These are phyloP conservation scores for Marcusenius ussheri DNA, from an alignment of 2,113 vertebrate species.

Conservation along the genomic window DNA sequence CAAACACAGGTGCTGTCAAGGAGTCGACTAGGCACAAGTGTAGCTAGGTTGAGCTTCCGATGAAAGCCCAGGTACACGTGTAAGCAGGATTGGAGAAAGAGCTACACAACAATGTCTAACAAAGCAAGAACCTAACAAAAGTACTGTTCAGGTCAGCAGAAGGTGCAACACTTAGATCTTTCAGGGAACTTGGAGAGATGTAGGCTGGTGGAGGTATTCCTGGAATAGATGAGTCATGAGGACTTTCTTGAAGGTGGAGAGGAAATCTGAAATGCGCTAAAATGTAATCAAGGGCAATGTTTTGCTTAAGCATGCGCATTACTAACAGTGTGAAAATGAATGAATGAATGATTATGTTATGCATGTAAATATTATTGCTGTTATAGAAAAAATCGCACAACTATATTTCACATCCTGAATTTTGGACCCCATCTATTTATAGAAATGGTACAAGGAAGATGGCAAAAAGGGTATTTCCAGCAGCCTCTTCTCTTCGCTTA, in stretches of 20 bases:
- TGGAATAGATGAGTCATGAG: not conserved
- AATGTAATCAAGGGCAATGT: not conserved
- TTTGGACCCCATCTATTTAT: not conserved
- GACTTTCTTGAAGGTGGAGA: not conserved
- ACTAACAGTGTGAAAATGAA: not conserved
- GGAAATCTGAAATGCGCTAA: not conserved
- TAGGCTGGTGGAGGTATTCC: not conserved
- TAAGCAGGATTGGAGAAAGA: not conserved
- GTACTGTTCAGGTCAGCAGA: not conserved
- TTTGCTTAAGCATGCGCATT: not conserved
- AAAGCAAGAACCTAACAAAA: not conserved
- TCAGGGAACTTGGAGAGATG: not conserved
- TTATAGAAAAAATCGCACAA: not conserved
- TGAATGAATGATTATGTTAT: not conserved
- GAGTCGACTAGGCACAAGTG: not conserved
- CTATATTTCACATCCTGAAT: not conserved
- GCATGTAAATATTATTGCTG: not conserved
- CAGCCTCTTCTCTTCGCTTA: not conserved
- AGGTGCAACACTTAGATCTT: not conserved
- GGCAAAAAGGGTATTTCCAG: not conserved
- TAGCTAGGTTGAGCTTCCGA: not conserved
- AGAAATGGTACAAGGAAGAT: not conserved
- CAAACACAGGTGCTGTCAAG: not conserved
- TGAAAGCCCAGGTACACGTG: not conserved
- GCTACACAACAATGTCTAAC: not conserved